Evolutionary conservation across 2,888 invertebrate species (phyloP).

Genomic region (Drosophila lutescens): DNA sequence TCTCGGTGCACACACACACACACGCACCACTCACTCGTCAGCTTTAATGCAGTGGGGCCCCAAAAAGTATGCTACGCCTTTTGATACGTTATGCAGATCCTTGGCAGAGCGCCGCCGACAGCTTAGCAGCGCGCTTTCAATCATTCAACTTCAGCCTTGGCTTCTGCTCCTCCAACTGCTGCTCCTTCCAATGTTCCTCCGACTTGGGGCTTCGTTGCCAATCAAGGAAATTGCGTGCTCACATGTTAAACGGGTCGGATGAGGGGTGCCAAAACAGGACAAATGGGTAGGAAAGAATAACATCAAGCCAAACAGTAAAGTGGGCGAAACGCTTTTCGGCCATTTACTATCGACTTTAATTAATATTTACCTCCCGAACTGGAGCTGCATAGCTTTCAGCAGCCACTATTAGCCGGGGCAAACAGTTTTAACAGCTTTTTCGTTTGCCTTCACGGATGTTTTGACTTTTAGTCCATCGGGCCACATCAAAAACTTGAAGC

Average conservation of each 20-base stretch:
- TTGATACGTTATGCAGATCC: slow-evolving; percentile 64
- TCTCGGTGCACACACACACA: not conserved
- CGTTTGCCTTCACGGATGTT: slow-evolving; percentile 33
- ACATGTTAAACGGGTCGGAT: slow-evolving; percentile 68
- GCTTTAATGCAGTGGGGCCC: slow-evolving; percentile 45
- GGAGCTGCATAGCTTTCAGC: slow-evolving; percentile 43
- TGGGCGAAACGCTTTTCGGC: slow-evolving; percentile 71
- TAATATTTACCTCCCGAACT: slow-evolving; percentile 70
- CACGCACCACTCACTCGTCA: slow-evolving; percentile 1
- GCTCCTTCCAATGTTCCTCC: not conserved
- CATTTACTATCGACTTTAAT: slow-evolving; percentile 81
- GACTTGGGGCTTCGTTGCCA: slow-evolving; percentile 53
- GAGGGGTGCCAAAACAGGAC: slow-evolving; percentile 41
- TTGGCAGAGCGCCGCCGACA: slow-evolving; percentile 38
- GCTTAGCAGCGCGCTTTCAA: slow-evolving; percentile 70
- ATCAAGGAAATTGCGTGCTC: slow-evolving; percentile 80
- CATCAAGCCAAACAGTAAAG: slow-evolving; percentile 26
- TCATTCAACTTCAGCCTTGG: slow-evolving; percentile 56
- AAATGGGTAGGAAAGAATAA: slow-evolving; percentile 43
- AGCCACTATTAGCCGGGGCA: slow-evolving; percentile 72
- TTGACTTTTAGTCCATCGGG: slow-evolving; percentile 62
- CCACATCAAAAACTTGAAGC: slow-evolving; percentile 63
- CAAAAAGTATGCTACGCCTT: slow-evolving; percentile 68
- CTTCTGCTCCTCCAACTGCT: slow-evolving; percentile 21
- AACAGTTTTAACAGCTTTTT: slow-evolving; percentile 78